These are phyloP conservation scores for Sitta europaea DNA, from an alignment of 2,113 vertebrate species.

Conservation along the genomic window DNA sequence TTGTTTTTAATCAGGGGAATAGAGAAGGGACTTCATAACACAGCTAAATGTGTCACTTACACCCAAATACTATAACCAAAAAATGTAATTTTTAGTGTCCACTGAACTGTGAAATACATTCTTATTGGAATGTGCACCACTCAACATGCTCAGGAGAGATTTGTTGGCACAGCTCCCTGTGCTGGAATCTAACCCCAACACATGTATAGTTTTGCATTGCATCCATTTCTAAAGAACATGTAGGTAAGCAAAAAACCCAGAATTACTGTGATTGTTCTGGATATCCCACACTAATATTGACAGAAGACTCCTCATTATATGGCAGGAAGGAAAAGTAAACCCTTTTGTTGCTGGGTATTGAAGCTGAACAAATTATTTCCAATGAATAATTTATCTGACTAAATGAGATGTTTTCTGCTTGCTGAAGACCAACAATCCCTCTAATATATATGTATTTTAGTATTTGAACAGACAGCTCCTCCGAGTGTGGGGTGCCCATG, in stretches of 20 bases:
- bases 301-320: background rate
- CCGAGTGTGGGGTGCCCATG: background rate
- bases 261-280: background rate
- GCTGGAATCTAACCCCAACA: background rate
- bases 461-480: background rate
- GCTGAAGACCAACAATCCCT: background rate
- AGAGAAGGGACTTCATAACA: background rate
- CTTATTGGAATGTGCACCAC: background rate
- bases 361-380: conserved; percentile 19
- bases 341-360: background rate
- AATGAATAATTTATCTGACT: conserved; percentile 33
- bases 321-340: background rate
- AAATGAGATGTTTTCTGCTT: conserved; percentile 8
- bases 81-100: background rate
- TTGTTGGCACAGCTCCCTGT: background rate
- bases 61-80: background rate
- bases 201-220: background rate
- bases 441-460: background rate
- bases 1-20: background rate
- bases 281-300: background rate
- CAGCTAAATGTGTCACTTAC: background rate
- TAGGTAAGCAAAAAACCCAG: background rate
- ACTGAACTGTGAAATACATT: background rate
- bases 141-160: background rate
- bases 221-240: background rate